Evolutionary conservation across 2,113 vertebrate species (phyloP), one percentile per base, ranked within the genome.

Genomic region (Dasyprocta punctata): DNA sequence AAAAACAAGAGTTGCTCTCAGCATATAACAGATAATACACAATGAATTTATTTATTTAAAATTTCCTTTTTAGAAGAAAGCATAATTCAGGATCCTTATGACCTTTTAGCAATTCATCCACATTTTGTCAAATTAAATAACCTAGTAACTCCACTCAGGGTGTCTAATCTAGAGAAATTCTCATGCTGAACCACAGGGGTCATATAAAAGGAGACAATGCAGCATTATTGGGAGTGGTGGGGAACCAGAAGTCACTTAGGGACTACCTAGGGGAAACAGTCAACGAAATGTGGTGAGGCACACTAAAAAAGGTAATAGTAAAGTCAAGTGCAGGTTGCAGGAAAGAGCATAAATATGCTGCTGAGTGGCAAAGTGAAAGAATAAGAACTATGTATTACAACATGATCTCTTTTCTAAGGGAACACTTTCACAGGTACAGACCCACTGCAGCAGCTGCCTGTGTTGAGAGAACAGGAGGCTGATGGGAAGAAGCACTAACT

Each of bases 181-280:
- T n/a, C n/a, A n/a, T n/a, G n/a, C n/a, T n/a, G n/a, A n/a, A n/a
- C 17, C 16, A 0, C 0, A 20, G 7, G 38, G 33, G 30, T 58
- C 87, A 54, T 8, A 9, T 0, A 11, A n/a, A 85, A n/a, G 38
- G 33, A 90, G 56, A 36, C 5, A 13, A 0, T 7, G 30, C 30
- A 1, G n/a, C 7, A 2, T 0, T 17, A 22, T 9, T 60, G 1
- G 38, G 44, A 60, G 10, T 49, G 33, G 33, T 6, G n/a, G 41
- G 9, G n/a, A 77, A 19, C 38, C 13, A 41, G 69, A 19, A 47
- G 80, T 30, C 63, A 54, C 26, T 0, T 22, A 20, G 36, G 7
- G 52, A 69, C 69, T 2, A 28, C 33, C 52, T 5, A 3, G 38
- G 63, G 38, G 2, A n/a, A 20, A 44, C 33, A 78, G 33, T 9